Evolutionary conservation across 2,113 vertebrate genomes (phyloP).

Genomic region (Mobula hypostoma): DNA sequence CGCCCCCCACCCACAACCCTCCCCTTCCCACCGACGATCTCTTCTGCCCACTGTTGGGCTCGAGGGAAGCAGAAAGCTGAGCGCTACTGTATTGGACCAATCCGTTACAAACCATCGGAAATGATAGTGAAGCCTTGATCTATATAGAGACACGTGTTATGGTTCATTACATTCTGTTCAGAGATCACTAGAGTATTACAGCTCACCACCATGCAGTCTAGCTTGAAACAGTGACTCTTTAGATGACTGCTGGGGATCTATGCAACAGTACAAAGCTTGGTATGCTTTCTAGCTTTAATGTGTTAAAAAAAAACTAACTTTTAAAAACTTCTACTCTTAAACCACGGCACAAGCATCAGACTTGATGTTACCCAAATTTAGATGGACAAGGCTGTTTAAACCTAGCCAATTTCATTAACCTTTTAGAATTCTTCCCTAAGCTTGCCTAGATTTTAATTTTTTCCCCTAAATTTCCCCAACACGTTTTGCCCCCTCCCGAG

Average conservation of each 20-base stretch:
- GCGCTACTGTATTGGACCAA: not conserved
- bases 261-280: constrained; percentile 10
- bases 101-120: not conserved
- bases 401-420: constrained; percentile 23
- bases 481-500: constrained; percentile 16
- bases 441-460: constrained; percentile 18
- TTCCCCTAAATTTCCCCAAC: constrained; percentile 14
- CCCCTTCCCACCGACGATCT: not conserved
- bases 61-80: not conserved
- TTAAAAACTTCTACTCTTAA: constrained; percentile 34
- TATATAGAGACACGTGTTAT: not conserved
- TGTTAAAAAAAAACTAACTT: constrained; percentile 19
- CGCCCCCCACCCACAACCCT: not conserved
- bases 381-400: not conserved
- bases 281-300: constrained; percentile 30
- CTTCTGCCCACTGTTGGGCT: not conserved
- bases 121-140: constrained; percentile 28
- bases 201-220: constrained; percentile 56
- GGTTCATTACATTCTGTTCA: constrained; percentile 47
- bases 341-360: constrained; percentile 29
- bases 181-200: constrained; percentile 53
- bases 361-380: constrained; percentile 22
- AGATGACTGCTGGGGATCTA: constrained; percentile 26
- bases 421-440: constrained; percentile 26
- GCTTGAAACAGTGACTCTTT: constrained; percentile 30